Percentiles rank a stretch among this genome's conserved stretches.
phyloP scores from a whole-genome alignment of 2,113 vertebrate genomes.

The Mustela nigripes region DNA sequence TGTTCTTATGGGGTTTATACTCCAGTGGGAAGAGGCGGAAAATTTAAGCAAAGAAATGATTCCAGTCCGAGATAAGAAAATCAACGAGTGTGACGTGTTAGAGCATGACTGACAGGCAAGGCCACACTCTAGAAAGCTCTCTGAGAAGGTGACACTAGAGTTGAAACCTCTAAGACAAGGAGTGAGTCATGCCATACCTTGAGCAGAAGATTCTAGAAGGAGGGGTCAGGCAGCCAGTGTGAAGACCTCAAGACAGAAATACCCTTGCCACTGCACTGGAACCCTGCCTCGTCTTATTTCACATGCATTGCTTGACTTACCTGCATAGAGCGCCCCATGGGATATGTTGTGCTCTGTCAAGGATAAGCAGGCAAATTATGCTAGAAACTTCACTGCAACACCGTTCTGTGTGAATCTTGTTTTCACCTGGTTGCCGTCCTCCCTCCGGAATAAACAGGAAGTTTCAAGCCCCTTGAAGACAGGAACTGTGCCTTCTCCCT shows the following conservation, averaged over 20 bases:
- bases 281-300: background rate
- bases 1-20: background rate
- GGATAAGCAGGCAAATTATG: background rate
- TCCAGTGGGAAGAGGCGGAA: background rate
- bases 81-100: too few species aligned
- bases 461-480: background rate
- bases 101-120: background rate
- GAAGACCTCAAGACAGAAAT: background rate
- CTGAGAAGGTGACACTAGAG: background rate
- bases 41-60: background rate
- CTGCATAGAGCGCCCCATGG: background rate
- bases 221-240: background rate
- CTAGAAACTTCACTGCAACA: too few species aligned
- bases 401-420: background rate
- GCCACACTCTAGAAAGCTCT: background rate
- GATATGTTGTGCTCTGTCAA: background rate
- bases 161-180: background rate
- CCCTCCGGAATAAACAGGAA: background rate
- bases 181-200: background rate
- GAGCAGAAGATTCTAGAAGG: background rate
- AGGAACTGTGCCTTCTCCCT: background rate
- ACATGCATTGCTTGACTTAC: too few species aligned
- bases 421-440: background rate
- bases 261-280: rapidly evolving
- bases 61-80: background rate